phyloP scores from a whole-genome alignment of 1,140 invertebrate genomes.

The Cecropterus lyciades region DNA sequence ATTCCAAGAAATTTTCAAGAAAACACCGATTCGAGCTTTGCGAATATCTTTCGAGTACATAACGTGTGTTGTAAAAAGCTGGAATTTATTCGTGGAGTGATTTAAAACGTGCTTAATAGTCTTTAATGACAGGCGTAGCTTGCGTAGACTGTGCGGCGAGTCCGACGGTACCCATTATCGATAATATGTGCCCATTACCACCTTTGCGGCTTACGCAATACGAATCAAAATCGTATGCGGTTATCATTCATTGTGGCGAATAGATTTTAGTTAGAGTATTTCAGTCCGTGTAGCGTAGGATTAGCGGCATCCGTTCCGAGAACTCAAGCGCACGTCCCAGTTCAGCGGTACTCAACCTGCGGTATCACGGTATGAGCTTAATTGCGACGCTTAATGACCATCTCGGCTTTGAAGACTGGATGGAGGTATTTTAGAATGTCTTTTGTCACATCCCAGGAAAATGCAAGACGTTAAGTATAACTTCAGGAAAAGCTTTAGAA shows the following conservation, averaged over 20 bases:
- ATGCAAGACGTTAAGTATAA: background rate
- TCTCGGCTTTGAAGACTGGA: background rate
- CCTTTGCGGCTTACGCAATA: background rate
- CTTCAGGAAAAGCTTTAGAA: background rate
- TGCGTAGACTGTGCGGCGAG: constrained; percentile 11
- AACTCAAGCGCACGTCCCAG: constrained; percentile 35
- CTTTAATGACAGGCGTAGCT: constrained; percentile 16
- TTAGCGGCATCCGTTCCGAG: constrained; percentile 52
- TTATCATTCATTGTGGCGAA: constrained; percentile 6
- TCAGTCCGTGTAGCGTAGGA: constrained; percentile 32
- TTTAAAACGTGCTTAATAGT: constrained; percentile 19
- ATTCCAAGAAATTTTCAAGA: constrained; percentile 1
- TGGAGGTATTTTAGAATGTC: constrained; percentile 1
- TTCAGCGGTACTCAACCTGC: constrained; percentile 8
- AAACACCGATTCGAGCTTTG: constrained; percentile 1
- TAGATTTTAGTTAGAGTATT: constrained; percentile 25
- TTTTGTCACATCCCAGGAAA: background rate
- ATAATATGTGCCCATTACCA: background rate
- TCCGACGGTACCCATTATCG: background rate
- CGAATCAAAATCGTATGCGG: background rate
- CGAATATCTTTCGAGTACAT: background rate
- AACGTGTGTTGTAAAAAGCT: constrained; percentile 7
- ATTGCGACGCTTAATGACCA: constrained; percentile 12
- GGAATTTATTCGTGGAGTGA: constrained; percentile 18
- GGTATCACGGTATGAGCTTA: background rate